Evolutionary conservation across 2,888 invertebrate species (phyloP).

Genomic region (Empis stercorea): DNA sequence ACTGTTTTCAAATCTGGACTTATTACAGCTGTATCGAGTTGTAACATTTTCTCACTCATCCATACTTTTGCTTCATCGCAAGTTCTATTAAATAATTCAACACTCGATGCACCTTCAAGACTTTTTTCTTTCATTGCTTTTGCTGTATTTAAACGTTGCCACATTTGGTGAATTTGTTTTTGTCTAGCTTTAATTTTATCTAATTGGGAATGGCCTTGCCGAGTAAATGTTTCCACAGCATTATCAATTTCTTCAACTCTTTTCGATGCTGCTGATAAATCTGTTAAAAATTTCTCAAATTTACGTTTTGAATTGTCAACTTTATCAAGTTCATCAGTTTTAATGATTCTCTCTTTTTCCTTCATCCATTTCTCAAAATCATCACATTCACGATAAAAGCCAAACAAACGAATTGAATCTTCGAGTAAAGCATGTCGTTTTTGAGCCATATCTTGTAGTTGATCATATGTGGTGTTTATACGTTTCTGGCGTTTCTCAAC

Average conservation of each 20-base stretch:
- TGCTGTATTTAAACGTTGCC: slow-evolving; percentile 74
- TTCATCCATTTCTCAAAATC: slow-evolving; percentile 97
- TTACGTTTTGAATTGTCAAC: slow-evolving; percentile 88
- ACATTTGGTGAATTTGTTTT: slow-evolving; percentile 75
- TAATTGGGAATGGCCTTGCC: slow-evolving; percentile 73
- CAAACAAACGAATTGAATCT: slow-evolving; percentile 83
- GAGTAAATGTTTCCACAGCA: slow-evolving; percentile 73
- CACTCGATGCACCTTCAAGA: slow-evolving; percentile 82
- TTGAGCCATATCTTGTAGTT: slow-evolving; percentile 66
- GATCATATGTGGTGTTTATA: slow-evolving; percentile 69
- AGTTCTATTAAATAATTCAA: slow-evolving; percentile 88
- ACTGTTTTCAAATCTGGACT: slow-evolving; percentile 85
- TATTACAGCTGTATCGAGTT: slow-evolving; percentile 62
- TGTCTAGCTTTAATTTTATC: slow-evolving; percentile 64
- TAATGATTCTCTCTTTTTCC: slow-evolving; percentile 81
- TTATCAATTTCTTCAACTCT: slow-evolving; percentile 80
- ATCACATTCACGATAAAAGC: slow-evolving; percentile 92
- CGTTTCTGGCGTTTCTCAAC: slow-evolving; percentile 67
- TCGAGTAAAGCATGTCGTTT: slow-evolving; percentile 73
- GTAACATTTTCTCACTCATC: slow-evolving; percentile 93
- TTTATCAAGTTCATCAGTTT: slow-evolving; percentile 70
- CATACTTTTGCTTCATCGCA: slow-evolving; percentile 95
- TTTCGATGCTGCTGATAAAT: slow-evolving; percentile 85
- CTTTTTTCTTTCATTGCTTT: slow-evolving; percentile 85
- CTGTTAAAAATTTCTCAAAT: slow-evolving; percentile 94